Percentiles rank a stretch among this genome's conserved stretches.
These are phyloP conservation scores for Isoperla grammatica DNA, from an alignment of 2,888 invertebrate genomes.

Conservation along the genomic window DNA sequence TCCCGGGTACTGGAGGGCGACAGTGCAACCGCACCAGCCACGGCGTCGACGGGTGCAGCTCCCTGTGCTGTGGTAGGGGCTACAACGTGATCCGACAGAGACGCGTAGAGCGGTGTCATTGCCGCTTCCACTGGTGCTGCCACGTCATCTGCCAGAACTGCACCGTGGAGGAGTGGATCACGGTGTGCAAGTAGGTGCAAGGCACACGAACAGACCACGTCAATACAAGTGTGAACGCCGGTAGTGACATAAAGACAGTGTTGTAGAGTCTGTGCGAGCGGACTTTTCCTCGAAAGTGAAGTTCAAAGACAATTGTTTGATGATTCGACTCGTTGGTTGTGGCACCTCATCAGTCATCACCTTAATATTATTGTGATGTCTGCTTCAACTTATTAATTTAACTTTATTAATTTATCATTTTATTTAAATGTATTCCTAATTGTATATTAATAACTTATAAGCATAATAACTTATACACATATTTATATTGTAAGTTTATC, in stretches of 20 bases:
- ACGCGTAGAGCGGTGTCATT: conserved; percentile 75
- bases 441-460: too few species aligned
- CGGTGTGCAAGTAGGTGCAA: conserved; percentile 66
- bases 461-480: too few species aligned
- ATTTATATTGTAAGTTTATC: too few species aligned
- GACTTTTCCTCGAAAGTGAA: too few species aligned
- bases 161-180: conserved; percentile 79
- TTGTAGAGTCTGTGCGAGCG: too few species aligned
- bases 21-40: conserved; percentile 67
- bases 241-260: too few species aligned
- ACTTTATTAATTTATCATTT: conserved; percentile 1
- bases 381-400: background rate
- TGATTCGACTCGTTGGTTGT: too few species aligned
- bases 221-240: too few species aligned
- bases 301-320: too few species aligned
- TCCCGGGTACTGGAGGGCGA: conserved; percentile 72
- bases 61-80: conserved; percentile 86
- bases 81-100: conserved; percentile 73
- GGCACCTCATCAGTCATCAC: too few species aligned
- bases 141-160: conserved; percentile 85
- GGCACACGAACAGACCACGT: too few species aligned
- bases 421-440: background rate
- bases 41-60: conserved; percentile 74
- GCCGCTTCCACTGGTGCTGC: conserved; percentile 94
- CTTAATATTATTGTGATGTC: too few species aligned